Evolutionary conservation across 2,797 vertebrate species (phyloP).

Genomic region (Nothura maculosa): DNA sequence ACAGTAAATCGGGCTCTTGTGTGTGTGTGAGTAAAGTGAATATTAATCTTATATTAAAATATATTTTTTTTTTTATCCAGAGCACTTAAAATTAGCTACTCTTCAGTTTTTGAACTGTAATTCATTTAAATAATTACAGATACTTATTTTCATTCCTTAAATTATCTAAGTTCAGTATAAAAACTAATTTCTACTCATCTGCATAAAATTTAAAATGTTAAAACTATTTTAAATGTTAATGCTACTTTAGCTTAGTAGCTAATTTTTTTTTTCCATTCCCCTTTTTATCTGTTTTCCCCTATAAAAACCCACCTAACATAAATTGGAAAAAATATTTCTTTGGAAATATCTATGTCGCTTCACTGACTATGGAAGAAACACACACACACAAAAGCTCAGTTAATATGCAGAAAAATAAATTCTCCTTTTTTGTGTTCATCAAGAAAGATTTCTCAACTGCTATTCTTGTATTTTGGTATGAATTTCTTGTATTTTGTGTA

Average conservation of each 20-base stretch:
- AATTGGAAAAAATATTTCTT: not conserved
- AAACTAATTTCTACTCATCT: not conserved
- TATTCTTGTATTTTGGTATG: not conserved
- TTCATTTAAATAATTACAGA: not conserved
- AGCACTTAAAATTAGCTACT: not conserved
- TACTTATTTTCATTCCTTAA: not conserved
- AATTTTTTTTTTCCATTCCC: not conserved
- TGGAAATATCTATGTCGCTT: not conserved
- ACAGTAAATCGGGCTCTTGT: not conserved
- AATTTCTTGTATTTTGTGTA: not conserved
- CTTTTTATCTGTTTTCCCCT: not conserved
- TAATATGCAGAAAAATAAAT: not conserved
- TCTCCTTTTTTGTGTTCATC: not conserved
- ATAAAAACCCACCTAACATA: not conserved
- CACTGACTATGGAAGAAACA: not conserved
- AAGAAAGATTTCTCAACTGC: not conserved
- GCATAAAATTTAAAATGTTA: not conserved
- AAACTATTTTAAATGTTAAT: no score
- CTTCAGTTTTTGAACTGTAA: not conserved
- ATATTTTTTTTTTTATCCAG: not conserved
- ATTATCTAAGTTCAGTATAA: not conserved
- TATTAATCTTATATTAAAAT: not conserved
- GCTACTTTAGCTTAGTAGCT: fast-evolving
- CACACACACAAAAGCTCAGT: not conserved
- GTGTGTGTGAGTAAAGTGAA: not conserved